A percentile compares a stretch with the other conserved stretches of the same genome.
Evolutionary conservation across 2,797 vertebrate genomes (phyloP).

Genomic region (Morus bassanus): DNA sequence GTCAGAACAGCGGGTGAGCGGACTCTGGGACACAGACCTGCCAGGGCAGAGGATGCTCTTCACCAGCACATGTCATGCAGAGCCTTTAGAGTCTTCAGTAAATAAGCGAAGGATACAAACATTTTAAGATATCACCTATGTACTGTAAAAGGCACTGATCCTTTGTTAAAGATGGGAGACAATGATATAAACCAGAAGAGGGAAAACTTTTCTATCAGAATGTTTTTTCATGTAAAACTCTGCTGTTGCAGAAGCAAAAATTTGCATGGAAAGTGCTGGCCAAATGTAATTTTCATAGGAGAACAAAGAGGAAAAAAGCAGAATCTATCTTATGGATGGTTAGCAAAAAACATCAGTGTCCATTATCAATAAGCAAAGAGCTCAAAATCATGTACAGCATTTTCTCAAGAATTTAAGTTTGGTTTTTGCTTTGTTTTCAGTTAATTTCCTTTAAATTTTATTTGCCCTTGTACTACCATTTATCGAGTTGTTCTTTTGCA

Average conservation of each 20-base stretch:
- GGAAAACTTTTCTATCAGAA: not conserved
- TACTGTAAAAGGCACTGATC: not conserved
- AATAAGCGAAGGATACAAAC: not conserved
- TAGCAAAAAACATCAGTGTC: not conserved
- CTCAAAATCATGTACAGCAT: not conserved
- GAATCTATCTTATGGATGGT: not conserved
- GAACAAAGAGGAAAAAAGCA: not conserved
- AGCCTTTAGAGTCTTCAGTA: not conserved
- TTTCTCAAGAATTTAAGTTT: not conserved
- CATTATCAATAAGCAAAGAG: not conserved
- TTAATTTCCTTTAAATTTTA: not conserved
- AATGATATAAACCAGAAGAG: not conserved
- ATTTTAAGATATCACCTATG: not conserved
- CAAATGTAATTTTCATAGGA: not conserved
- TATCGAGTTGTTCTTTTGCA: not conserved
- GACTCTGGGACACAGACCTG: not conserved
- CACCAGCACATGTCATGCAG: not conserved
- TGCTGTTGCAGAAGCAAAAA: not conserved
- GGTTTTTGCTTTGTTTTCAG: not conserved
- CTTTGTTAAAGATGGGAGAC: not conserved
- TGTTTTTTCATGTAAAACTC: not conserved
- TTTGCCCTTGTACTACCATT: not conserved
- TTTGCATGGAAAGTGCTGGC: not conserved
- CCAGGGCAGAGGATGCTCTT: not conserved
- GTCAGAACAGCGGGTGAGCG: accelerated